Evolutionary conservation across 2,888 invertebrate species (phyloP).

Genomic region (Eubasilissa splendida): DNA sequence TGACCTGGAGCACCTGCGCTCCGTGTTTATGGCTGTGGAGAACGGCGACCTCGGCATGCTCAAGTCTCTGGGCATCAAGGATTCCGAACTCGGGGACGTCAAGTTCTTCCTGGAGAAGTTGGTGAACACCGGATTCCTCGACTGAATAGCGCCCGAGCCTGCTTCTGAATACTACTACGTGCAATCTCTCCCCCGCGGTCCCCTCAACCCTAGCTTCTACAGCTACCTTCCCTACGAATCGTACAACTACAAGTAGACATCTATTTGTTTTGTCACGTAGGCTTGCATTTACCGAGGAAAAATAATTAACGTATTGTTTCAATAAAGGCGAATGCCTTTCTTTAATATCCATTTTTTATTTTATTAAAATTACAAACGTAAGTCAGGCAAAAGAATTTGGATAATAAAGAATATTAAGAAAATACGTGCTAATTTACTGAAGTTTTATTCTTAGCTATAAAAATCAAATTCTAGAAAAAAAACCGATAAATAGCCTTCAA

Average conservation of each 20-base stretch:
- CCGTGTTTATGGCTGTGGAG: conserved; percentile 96
- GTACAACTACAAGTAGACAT: conserved; percentile 64
- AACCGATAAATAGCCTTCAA: too few relatives aligned
- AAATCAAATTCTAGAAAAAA: too few relatives aligned
- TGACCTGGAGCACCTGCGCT: conserved; percentile 92
- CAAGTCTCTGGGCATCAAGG: conserved; percentile 94
- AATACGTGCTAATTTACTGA: too few relatives aligned
- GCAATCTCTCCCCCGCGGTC: conserved; percentile 75
- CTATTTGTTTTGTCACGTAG: background rate
- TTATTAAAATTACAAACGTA: too few relatives aligned
- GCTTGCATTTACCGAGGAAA: background rate
- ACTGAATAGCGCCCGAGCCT: conserved; percentile 86
- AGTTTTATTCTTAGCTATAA: too few relatives aligned
- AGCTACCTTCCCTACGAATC: conserved; percentile 77
- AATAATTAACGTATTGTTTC: too few relatives aligned
- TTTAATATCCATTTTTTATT: too few relatives aligned
- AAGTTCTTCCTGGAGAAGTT: conserved; percentile 97
- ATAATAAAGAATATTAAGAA: too few relatives aligned
- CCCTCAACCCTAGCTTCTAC: conserved; percentile 82
- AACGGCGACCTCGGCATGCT: conserved; percentile 95
- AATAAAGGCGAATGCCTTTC: too few relatives aligned
- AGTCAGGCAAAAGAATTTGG: too few relatives aligned
- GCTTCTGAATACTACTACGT: conserved; percentile 79
- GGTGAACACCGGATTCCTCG: conserved; percentile 95
- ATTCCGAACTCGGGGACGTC: conserved; percentile 94